phyloP scores from a whole-genome alignment of 2,113 vertebrate genomes.

The Forbesichthys papilliferus region DNA sequence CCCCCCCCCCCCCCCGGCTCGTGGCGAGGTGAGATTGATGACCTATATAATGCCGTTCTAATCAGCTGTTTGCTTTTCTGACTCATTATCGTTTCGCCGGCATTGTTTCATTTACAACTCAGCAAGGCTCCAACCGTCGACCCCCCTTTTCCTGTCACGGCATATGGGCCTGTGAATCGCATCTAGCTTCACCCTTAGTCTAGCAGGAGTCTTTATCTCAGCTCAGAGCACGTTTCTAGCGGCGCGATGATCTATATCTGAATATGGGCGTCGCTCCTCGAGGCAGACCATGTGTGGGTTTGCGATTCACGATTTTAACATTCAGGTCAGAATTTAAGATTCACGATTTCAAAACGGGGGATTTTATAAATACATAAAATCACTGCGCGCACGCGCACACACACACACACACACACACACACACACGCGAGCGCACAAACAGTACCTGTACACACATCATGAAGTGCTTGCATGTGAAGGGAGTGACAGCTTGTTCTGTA shows the following conservation, averaged over 20 bases:
- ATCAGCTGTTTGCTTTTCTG: conserved; percentile 58
- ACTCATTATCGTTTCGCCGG: conserved; percentile 63
- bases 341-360: conserved; percentile 1
- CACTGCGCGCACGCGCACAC: conserved; percentile 23
- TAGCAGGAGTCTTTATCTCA: conserved; percentile 24
- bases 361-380: conserved; percentile 21
- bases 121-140: conserved; percentile 46
- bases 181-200: conserved; percentile 27
- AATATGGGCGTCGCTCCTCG: conserved; percentile 10
- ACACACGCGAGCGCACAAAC: neutral
- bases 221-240: conserved; percentile 8
- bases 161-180: conserved; percentile 57
- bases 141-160: conserved; percentile 57
- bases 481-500: conserved; percentile 67
- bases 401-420: neutral
- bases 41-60: conserved; percentile 44
- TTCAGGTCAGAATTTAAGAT: conserved; percentile 26
- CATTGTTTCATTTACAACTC: conserved; percentile 75
- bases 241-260: conserved; percentile 25
- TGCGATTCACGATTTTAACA: conserved; percentile 30
- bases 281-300: conserved; percentile 23
- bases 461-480: conserved; percentile 57
- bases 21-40: conserved; percentile 39
- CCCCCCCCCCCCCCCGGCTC: too few relatives aligned
- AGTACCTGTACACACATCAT: conserved; percentile 33